Evolutionary conservation across 1,140 invertebrate genomes (phyloP), one percentile per base, ranked within the genome.

Genomic region (Drosophila cardini): DNA sequence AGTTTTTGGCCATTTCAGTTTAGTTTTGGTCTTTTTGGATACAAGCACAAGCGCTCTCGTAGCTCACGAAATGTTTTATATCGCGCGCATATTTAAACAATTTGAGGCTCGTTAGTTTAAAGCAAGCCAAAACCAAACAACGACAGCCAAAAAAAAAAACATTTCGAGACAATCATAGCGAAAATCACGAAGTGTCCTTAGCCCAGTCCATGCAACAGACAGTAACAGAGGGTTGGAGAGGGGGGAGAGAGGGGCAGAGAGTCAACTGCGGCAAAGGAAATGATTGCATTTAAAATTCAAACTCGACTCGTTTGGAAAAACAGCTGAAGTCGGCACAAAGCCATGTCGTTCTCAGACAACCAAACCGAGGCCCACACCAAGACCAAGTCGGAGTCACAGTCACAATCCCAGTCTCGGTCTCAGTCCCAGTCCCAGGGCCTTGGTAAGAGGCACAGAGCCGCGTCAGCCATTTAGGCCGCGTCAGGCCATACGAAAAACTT

Each of bases 231-330:
- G 40, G 4, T 55, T 13, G 63, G 36, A 16, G 10, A 16, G 8
- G 16, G 55, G 43, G 21, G 21, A 32, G 15, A 16, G 30, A 42
- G 57, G 57, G 53, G 63, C 57, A 75, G 21, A 26, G 21, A 26
- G 55, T 62, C 72, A 63, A 87, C 75, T 90, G 74, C 82, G 78
- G 76, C 73, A 87, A 91, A 91, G 89, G 89, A 91, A 91, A 91
- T 85, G 89, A 89, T 90, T 90, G 89, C 83, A 91, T 91, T 91
- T 91, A 82, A 91, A 91, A 91, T 90, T 91, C 89, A 91, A 91
- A 90, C 87, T 85, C 65, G 58, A 76, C 67, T 57, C 75, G 63
- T 16, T 57, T 30, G 73, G 74, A 76, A 72, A 90, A 84, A 78
- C 85, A 78, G 86, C 85, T 85, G 85, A 89, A 89, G 68, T 89